Evolutionary conservation across 35 echinoderm and acorn worm genomes (phyloP).

Genomic region (Lytechinus variegatus): DNA sequence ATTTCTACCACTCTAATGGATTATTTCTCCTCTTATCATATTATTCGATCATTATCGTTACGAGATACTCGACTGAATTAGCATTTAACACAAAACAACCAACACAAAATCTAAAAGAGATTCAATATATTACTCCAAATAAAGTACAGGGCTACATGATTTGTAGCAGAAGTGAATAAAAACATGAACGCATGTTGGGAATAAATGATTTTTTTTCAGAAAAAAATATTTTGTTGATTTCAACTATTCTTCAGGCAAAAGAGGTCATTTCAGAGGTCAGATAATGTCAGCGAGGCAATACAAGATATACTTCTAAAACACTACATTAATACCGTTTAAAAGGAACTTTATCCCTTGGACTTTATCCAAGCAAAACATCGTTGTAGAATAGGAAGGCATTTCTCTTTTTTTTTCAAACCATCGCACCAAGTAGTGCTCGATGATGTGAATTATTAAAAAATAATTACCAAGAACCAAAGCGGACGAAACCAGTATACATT

Average conservation of each 20-base stretch:
- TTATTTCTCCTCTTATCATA: background rate
- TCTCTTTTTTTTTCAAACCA: no score
- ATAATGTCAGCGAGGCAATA: background rate
- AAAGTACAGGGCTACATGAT: background rate
- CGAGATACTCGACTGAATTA: background rate
- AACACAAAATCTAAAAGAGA: background rate
- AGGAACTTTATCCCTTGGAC: background rate
- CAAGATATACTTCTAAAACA: background rate
- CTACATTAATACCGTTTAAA: no score
- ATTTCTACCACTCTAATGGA: background rate
- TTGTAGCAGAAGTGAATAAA: background rate
- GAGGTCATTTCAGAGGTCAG: background rate
- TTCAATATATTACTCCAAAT: background rate
- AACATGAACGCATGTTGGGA: background rate
- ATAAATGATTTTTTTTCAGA: background rate
- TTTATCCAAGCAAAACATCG: background rate
- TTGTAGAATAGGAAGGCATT: background rate
- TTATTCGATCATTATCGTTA: background rate
- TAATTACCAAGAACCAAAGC: no score
- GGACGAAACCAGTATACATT: no score
- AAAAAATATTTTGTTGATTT: background rate
- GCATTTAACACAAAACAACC: background rate
- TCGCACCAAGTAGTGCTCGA: no score
- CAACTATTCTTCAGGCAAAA: background rate
- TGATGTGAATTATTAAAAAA: no score